Percentiles rank a stretch among this genome's conserved stretches.
Conservation (phyloP, 1,140 invertebrate species). For the Ylistrum balloti region DNA sequence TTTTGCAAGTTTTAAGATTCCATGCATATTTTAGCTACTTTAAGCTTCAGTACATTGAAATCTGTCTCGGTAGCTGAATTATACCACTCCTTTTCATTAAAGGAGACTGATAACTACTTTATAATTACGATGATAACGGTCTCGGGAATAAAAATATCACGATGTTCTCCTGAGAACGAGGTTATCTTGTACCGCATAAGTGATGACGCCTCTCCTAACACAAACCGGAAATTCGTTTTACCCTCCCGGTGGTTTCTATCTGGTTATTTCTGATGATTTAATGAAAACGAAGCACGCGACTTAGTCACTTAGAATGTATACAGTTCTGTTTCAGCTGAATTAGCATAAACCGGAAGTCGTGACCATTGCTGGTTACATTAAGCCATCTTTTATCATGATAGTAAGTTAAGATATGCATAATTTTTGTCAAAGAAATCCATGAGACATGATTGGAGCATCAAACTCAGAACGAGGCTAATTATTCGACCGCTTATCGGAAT, state of each 20-base stretch:
- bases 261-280: not conserved
- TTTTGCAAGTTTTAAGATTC: no score
- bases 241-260: slow-evolving; percentile 24
- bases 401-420: slow-evolving; percentile 1
- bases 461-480: not conserved
- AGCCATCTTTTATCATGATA: slow-evolving; percentile 6
- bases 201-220: not conserved
- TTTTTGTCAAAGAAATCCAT: not conserved
- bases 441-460: not conserved
- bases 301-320: not conserved
- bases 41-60: no score
- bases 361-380: not conserved
- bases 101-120: not conserved
- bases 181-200: not conserved
- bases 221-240: slow-evolving; percentile 30
- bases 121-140: not conserved
- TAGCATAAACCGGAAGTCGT: not conserved
- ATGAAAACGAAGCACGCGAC: not conserved
- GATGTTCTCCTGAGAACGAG: not conserved
- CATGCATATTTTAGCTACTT: no score
- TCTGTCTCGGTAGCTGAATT: no score
- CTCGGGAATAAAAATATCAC: not conserved
- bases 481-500: slow-evolving; percentile 3
- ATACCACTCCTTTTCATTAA: no score
- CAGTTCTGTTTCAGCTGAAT: not conserved